A percentile compares a stretch with the other conserved stretches of the same genome.
Conservation (phyloP, 2,797 vertebrate species). For the Dendrocincla tyrannina region DNA sequence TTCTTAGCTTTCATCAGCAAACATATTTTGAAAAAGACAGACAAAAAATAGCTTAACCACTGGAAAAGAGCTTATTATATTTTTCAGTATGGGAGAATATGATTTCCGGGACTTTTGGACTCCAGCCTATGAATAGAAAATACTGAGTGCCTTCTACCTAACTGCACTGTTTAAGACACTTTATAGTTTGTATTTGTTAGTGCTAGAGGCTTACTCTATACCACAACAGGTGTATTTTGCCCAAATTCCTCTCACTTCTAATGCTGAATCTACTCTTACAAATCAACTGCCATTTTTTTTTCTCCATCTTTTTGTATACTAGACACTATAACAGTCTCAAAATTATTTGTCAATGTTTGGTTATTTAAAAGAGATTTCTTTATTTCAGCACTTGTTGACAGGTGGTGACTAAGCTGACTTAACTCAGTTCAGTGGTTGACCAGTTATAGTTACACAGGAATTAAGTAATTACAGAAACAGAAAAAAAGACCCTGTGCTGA, state of each 20-base stretch:
- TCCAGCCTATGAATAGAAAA: not conserved
- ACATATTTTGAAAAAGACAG: accelerated
- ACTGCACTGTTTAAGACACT: not conserved
- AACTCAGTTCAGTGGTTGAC: not conserved
- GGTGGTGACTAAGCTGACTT: not conserved
- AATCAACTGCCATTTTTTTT: not conserved
- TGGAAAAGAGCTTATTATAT: not conserved
- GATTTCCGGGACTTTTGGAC: not conserved
- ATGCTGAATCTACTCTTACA: not conserved
- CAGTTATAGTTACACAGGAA: not conserved
- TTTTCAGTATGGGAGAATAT: not conserved
- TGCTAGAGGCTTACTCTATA: not conserved
- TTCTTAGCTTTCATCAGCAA: not conserved
- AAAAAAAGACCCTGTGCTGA: not conserved
- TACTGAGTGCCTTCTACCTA: not conserved
- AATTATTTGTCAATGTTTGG: not conserved
- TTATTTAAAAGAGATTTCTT: not conserved
- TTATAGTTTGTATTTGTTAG: not conserved
- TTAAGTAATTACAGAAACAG: not conserved
- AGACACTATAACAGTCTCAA: not conserved
- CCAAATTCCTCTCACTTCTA: not conserved
- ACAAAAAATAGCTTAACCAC: not conserved
- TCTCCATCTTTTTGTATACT: not conserved
- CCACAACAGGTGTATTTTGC: not conserved
- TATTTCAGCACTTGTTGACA: not conserved